A percentile compares a stretch with the other conserved stretches of the same genome.
Evolutionary conservation across 2,797 vertebrate species (phyloP).

Genomic region (Melanotaenia pygmaea): DNA sequence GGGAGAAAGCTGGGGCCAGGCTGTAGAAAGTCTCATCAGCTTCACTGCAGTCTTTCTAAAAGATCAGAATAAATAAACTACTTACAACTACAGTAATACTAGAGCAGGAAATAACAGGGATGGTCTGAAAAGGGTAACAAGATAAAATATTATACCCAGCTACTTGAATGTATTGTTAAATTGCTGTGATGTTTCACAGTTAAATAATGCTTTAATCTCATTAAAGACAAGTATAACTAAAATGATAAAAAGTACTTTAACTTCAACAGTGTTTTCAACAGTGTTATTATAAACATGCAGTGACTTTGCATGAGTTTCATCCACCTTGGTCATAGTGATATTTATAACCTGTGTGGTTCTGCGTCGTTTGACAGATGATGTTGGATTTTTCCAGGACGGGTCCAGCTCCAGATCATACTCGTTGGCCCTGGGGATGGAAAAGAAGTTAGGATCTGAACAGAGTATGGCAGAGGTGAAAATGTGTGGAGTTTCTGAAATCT

Average conservation of each 20-base stretch:
- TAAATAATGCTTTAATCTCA: background rate
- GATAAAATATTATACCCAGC: background rate
- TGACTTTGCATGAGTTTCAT: slow-evolving; percentile 32
- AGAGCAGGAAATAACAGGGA: background rate
- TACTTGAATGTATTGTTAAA: background rate
- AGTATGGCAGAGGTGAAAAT: background rate
- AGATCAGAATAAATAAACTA: slow-evolving; percentile 19
- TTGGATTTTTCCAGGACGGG: slow-evolving; percentile 80
- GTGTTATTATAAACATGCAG: slow-evolving; percentile 12
- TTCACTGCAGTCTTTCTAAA: slow-evolving; percentile 78
- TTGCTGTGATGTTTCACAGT: background rate
- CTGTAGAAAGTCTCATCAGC: slow-evolving; percentile 84
- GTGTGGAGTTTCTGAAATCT: background rate
- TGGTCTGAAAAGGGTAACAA: background rate
- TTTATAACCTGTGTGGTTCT: slow-evolving; percentile 92
- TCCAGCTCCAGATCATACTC: slow-evolving; percentile 76
- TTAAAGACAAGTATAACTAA: background rate
- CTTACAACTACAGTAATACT: background rate
- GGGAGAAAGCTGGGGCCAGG: slow-evolving; percentile 77
- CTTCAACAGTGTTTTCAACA: background rate
- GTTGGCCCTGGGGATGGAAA: slow-evolving; percentile 35
- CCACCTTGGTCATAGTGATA: slow-evolving; percentile 94
- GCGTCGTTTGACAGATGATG: slow-evolving; percentile 82
- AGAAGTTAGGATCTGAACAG: background rate
- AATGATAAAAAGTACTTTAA: background rate